Evolutionary conservation across 1,140 invertebrate genomes (phyloP), one percentile per base, ranked within the genome.

Genomic region (Centruroides vittatus): DNA sequence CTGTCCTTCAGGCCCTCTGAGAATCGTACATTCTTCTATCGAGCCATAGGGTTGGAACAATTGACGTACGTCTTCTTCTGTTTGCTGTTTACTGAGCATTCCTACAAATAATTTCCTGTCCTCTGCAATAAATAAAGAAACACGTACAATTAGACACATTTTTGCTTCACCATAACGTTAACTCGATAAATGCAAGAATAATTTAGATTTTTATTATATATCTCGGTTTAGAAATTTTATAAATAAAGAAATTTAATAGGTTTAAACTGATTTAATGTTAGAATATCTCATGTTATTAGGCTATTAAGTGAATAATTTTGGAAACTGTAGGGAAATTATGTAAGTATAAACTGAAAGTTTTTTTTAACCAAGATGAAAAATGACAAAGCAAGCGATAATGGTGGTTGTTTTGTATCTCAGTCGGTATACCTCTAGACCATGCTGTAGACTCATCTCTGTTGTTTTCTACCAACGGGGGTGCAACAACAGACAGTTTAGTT

Each of bases 1-100:
- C 63, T 88, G 83, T 69, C 92, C 91, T 84, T 98, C 94, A 65
- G 93, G 92, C 71, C 93, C 94, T 70, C 94, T 83, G 62, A 98
- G 82, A 75, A 99, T 96, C 62, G 95, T 98, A 73, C 96, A 98
- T 84, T 99, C 96, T 77, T 99, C 96, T 84, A 99, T 98, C 74
- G 85, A 85, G 70, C 96, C 96, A 78, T 88, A 98, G 63, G 90
- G 86, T 36, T 63, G 64, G 79, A 99, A 98, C 73, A 98, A 80
- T 78, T 93, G 87, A 76, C 91, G 84, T 67, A 99, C 90, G 86
- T 98, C 93, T 73, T 98, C 94, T 84, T 98, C 96, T 69, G 88
- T 93, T 77, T 98, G 95, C 82, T 96, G 91, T 80, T 99, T 99
- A 80, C 92, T 96, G 73, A 99, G 88, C 95, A 99, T 99, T 75